Evolutionary conservation across 2,797 vertebrate genomes (phyloP), one percentile per base, ranked within the genome.

Genomic region (Myripristis murdjan): DNA sequence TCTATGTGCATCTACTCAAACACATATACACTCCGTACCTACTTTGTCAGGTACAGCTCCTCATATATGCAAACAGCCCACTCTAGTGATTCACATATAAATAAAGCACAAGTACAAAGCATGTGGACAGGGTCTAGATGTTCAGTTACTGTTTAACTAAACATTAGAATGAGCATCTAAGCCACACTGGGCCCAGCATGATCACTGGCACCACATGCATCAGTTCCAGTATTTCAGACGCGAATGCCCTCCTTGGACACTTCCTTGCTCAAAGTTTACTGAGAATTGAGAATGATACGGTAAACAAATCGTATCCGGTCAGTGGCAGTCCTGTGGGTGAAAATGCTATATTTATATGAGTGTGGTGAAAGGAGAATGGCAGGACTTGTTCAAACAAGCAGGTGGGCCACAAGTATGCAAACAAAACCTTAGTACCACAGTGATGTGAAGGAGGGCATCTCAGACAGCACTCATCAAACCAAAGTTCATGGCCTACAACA

Each of bases 21-120:
- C 39, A 49, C 18, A 20, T 20, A 23, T 26, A 26, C 6, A 47
- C 20, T 23, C 31, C 31, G 9, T 23, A 26, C 81, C 52, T 39
- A 71, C 35, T 44, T 75, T 33, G 57, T 23, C n/a, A 43, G 49
- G 49, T 43, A 9, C 52, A 70, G 14, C 54, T 46, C n/a, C 65
- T 20, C 39, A 47, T 43, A 44, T 65, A 64, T n/a, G n/a, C n/a
- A n/a, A n/a, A n/a, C n/a, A n/a, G n/a, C n/a, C n/a, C n/a, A n/a
- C n/a, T n/a, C n/a, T n/a, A n/a, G n/a, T n/a, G n/a, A n/a, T n/a
- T n/a, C n/a, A n/a, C n/a, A n/a, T n/a, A n/a, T n/a, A n/a, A n/a
- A n/a, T n/a, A n/a, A n/a, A n/a, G n/a, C n/a, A n/a, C n/a, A n/a
- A n/a, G n/a, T n/a, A n/a, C n/a, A n/a, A n/a, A n/a, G n/a, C n/a